Percentiles rank a stretch among this genome's conserved stretches.
These are phyloP conservation scores for Ailuropoda melanoleuca DNA, from an alignment of 2,113 vertebrate genomes.

Conservation along the genomic window DNA sequence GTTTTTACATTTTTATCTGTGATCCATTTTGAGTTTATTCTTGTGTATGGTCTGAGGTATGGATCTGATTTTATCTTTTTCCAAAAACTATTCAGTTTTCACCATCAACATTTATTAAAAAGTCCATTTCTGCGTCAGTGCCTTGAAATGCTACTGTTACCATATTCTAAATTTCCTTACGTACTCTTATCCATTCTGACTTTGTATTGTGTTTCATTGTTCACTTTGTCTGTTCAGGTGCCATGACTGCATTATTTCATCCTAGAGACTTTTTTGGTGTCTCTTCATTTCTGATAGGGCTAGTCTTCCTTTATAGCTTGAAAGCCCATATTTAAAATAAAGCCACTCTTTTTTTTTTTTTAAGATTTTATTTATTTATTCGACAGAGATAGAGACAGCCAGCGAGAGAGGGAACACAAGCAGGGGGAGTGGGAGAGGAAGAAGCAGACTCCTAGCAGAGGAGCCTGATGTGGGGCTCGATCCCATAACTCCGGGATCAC, in stretches of 20 bases:
- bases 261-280: neutral
- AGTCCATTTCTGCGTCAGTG: neutral
- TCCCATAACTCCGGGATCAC: too few relatives aligned
- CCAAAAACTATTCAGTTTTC: neutral
- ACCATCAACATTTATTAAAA: neutral
- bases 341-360: too few relatives aligned
- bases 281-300: neutral
- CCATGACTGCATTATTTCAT: neutral
- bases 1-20: neutral
- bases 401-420: too few relatives aligned
- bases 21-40: neutral
- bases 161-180: neutral
- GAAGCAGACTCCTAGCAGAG: too few relatives aligned
- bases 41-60: neutral
- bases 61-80: neutral
- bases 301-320: slow-evolving; percentile 10
- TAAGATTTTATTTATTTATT: too few relatives aligned
- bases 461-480: too few relatives aligned
- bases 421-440: too few relatives aligned
- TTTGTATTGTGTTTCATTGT: neutral
- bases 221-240: neutral
- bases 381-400: too few relatives aligned
- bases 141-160: neutral
- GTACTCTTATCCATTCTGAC: neutral
- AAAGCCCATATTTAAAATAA: neutral